phyloP scores from a whole-genome alignment of 2,888 invertebrate genomes.

The Metalampra italica region DNA sequence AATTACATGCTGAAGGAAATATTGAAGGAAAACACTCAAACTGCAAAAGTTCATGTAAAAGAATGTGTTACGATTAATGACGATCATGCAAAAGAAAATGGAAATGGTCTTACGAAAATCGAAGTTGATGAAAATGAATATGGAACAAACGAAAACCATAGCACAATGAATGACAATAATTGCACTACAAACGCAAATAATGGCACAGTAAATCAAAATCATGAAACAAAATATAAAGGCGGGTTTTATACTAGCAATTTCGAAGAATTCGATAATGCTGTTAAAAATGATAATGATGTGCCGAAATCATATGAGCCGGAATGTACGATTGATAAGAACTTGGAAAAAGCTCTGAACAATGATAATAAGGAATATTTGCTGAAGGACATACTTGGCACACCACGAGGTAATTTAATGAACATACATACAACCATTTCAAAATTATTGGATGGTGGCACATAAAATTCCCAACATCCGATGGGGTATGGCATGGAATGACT shows the following conservation, averaged over 20 bases:
- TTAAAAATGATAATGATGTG: constrained; percentile 4
- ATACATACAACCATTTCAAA: too few relatives aligned
- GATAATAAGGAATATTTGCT: constrained; percentile 37
- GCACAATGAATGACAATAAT: too few relatives aligned
- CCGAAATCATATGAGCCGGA: neutral
- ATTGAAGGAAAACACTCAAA: neutral
- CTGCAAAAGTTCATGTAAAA: neutral
- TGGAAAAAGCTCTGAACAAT: constrained; percentile 50
- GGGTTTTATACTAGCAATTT: neutral
- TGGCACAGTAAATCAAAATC: neutral
- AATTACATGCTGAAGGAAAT: neutral
- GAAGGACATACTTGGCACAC: constrained; percentile 49
- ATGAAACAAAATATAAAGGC: neutral
- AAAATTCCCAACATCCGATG: too few relatives aligned
- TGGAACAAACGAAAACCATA: too few relatives aligned
- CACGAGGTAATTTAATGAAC: constrained; percentile 36
- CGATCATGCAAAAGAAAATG: too few relatives aligned
- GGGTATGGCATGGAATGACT: too few relatives aligned
- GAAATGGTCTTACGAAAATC: too few relatives aligned
- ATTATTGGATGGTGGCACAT: too few relatives aligned
- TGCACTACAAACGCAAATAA: too few relatives aligned
- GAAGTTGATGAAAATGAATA: too few relatives aligned
- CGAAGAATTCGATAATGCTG: neutral
- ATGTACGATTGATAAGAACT: constrained; percentile 46
- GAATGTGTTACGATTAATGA: too few relatives aligned